A percentile compares a stretch with the other conserved stretches of the same genome.
phyloP scores from a whole-genome alignment of 2,113 vertebrate species.

The Sorex araneus region DNA sequence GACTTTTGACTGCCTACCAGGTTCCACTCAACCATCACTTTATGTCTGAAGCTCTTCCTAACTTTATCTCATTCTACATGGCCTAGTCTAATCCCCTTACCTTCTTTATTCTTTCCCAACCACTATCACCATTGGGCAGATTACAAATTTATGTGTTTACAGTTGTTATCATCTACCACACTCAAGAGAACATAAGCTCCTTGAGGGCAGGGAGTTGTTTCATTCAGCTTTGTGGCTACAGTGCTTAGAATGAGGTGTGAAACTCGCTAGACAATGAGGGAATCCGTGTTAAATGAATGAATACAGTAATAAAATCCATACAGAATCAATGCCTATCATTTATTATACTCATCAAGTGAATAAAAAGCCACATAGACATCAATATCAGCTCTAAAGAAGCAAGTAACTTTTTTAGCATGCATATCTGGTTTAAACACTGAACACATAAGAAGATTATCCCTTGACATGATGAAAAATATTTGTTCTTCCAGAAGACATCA shows the following conservation, averaged over 20 bases:
- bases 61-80: not conserved
- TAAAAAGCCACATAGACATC: not conserved
- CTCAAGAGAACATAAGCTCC: not conserved
- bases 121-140: not conserved
- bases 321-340: not conserved
- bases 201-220: not conserved
- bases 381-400: constrained; percentile 4
- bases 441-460: constrained; percentile 28
- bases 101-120: not conserved
- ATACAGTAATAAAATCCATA: not conserved
- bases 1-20: not conserved
- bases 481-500: not conserved
- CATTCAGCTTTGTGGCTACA: not conserved
- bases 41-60: not conserved
- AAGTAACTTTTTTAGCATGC: not conserved
- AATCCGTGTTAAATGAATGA: not conserved
- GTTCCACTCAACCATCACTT: not conserved
- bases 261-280: not conserved
- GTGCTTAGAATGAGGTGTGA: not conserved
- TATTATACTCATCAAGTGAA: constrained; percentile 1
- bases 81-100: not conserved
- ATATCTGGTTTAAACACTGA: not conserved
- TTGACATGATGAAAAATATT: constrained; percentile 3
- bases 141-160: not conserved
- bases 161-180: not conserved